Evolutionary conservation across 2,113 vertebrate species (phyloP), one percentile per base, ranked within the genome.

Genomic region (Actenoides hombroni): DNA sequence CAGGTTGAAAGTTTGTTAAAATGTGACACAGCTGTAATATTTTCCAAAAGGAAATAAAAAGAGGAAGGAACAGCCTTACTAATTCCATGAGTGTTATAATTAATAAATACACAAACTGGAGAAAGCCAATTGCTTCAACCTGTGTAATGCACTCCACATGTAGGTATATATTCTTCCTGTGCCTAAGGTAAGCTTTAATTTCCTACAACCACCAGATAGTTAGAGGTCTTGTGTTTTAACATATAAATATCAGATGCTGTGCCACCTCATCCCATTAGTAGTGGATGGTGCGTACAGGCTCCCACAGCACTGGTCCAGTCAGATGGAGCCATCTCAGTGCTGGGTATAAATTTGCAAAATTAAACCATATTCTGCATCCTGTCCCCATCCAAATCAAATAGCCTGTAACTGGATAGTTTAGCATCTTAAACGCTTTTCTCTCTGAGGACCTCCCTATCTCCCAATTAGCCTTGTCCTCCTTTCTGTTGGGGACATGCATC

Each of bases 191-290:
- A 82, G 46, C 73, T 80, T 91, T 61, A 19, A 88, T 83, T 94
- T 85, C 49, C 75, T 83, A 26, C n/a, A 83, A 20, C 49, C n/a
- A 57, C 31, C 71, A 86, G 40, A 33, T 40, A 83, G 70, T 84
- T 94, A 87, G 39, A 84, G 57, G 44, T 37, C 51, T 51, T 83
- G 37, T 40, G 31, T 67, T 85, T 28, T 37, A 70, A 51, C 68
- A 70, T 70, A 48, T 51, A 83, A 88, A 92, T 77, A 83, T 53
- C 63, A 95, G 57, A 26, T 95, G 83, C 49, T 33, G 5, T 61
- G 59, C 46, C 24, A 81, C 46, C 40, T 81, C 77, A 93, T n/a
- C 70, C 69, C 59, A 86, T 90, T 77, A 96, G 93, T 90, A 86
- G 18, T n/a, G 59, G 57, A 35, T 0, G 0, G 61, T 75, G 26